Conservation (phyloP, 2,888 invertebrate species). For the Antheraea yamamai region DNA sequence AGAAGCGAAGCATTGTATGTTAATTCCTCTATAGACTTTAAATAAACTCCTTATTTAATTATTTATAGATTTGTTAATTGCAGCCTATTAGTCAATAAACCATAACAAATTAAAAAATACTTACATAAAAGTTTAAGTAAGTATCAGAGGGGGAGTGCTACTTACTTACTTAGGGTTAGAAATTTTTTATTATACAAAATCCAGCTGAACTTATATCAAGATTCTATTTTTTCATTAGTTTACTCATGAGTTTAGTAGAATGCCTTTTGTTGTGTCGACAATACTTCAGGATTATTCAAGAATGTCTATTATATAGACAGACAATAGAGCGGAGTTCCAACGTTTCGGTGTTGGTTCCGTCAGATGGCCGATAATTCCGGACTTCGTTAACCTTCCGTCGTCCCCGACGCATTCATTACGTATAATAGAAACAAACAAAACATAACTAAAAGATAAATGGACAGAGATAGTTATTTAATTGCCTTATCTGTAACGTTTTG, state of each 20-base stretch:
- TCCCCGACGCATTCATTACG: slow-evolving; percentile 68
- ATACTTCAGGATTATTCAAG: slow-evolving; percentile 2
- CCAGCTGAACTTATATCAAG: not conserved
- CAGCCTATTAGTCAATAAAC: too few relatives aligned
- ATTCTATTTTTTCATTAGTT: not conserved
- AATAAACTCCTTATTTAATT: too few relatives aligned
- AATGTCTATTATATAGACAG: slow-evolving; percentile 14
- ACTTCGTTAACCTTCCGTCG: slow-evolving; percentile 74
- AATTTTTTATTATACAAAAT: not conserved
- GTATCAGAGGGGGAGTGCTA: too few relatives aligned
- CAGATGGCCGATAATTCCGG: slow-evolving; percentile 65
- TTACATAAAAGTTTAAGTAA: too few relatives aligned
- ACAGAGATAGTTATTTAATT: slow-evolving; percentile 76
- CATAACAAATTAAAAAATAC: too few relatives aligned
- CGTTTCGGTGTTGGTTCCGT: slow-evolving; percentile 39
- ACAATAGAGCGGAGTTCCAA: slow-evolving; percentile 22
- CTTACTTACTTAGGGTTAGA: too few relatives aligned
- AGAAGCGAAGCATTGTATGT: too few relatives aligned
- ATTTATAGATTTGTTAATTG: too few relatives aligned
- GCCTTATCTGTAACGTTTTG: slow-evolving; percentile 50
- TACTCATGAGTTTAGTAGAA: not conserved
- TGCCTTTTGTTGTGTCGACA: not conserved
- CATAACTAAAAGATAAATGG: slow-evolving; percentile 72
- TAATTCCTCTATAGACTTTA: too few relatives aligned
- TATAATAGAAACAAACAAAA: slow-evolving; percentile 78